Percentiles rank a stretch among this genome's conserved stretches.
These are phyloP conservation scores for Syngnathus typhle DNA, from an alignment of 2,113 vertebrate genomes.

Conservation along the genomic window DNA sequence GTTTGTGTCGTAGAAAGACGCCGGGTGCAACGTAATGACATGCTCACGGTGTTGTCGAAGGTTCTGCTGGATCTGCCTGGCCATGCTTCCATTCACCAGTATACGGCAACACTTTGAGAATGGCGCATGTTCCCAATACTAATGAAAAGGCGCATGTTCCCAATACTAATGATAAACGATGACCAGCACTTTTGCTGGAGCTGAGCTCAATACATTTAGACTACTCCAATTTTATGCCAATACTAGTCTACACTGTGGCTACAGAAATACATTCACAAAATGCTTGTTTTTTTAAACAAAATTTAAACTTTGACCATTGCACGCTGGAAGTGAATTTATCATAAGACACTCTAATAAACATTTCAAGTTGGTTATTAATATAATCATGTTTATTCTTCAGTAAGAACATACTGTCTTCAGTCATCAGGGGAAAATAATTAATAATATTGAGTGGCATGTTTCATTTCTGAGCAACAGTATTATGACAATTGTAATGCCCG, in stretches of 20 bases:
- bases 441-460: conserved; percentile 41
- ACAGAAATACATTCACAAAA: no score
- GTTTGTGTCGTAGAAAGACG: conserved; percentile 41
- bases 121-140: rapidly evolving
- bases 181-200: not conserved
- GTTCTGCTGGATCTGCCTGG: conserved; percentile 37
- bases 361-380: conserved; percentile 23
- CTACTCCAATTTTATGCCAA: no score
- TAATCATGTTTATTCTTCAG: conserved; percentile 59
- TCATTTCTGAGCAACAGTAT: conserved; percentile 24
- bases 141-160: not conserved
- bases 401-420: conserved; percentile 37
- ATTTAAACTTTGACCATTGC: no score
- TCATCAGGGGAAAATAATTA: conserved; percentile 10
- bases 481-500: conserved; percentile 5
- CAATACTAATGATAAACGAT: rapidly evolving
- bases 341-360: conserved; percentile 24
- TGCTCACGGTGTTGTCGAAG: not conserved
- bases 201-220: no score
- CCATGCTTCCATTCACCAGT: rapidly evolving
- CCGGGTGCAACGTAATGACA: conserved; percentile 25
- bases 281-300: no score
- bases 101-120: rapidly evolving
- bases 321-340: not conserved
- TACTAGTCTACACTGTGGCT: no score